Percentiles rank a stretch among this genome's conserved stretches.
Conservation (phyloP, 2,888 invertebrate genomes). For the Aphidoletes aphidimyza region DNA sequence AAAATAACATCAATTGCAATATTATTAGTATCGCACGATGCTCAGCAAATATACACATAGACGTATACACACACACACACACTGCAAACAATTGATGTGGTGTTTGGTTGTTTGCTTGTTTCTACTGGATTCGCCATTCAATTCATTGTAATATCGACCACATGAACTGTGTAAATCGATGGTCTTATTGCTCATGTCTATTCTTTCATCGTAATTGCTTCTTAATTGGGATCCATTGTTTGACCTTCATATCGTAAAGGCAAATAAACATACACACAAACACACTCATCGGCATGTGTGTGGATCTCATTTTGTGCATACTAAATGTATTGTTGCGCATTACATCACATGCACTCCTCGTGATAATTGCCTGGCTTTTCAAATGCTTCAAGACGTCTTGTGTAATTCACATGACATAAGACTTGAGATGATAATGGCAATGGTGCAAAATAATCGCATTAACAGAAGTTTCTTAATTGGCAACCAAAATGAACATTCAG, state of each 20-base stretch:
- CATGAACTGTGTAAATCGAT: neutral
- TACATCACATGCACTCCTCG: conserved; percentile 7
- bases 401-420: neutral
- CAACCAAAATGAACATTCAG: neutral
- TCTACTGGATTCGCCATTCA: neutral
- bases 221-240: conserved; percentile 44
- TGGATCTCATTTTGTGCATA: neutral
- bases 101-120: neutral
- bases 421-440: conserved; percentile 21
- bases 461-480: conserved; percentile 9
- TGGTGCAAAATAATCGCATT: conserved; percentile 35
- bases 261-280: neutral
- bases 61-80: neutral
- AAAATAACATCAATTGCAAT: neutral
- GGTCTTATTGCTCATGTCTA: neutral
- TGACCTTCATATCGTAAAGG: neutral
- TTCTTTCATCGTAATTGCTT: conserved; percentile 21
- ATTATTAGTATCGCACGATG: neutral
- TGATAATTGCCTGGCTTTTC: neutral
- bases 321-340: conserved; percentile 4
- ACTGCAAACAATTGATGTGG: conserved; percentile 1
- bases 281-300: neutral
- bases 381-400: neutral
- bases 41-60: neutral
- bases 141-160: neutral